These are phyloP conservation scores for Equus przewalskii DNA, from an alignment of 2,113 vertebrate species.

Conservation along the genomic window DNA sequence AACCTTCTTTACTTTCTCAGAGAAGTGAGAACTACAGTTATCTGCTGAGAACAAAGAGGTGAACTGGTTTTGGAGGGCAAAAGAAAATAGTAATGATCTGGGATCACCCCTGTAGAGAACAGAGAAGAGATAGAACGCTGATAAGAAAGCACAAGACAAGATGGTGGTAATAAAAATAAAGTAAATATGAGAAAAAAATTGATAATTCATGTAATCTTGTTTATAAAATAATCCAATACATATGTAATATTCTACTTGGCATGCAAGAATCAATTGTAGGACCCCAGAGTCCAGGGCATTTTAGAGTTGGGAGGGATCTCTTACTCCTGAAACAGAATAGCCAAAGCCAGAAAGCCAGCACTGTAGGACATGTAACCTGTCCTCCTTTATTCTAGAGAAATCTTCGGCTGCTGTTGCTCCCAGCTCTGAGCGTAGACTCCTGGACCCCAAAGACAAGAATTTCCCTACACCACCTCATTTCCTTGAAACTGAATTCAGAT, in stretches of 20 bases:
- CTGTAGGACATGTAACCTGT: neutral
- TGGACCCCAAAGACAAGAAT: neutral
- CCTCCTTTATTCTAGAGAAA: neutral
- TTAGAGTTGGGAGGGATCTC: neutral
- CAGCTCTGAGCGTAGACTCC: neutral
- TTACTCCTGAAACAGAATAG: neutral
- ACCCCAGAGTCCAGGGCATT: neutral
- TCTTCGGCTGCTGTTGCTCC: neutral
- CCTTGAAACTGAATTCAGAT: neutral
- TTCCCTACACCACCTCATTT: neutral
- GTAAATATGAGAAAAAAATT: neutral
- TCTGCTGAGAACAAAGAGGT: neutral
- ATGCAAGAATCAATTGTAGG: neutral
- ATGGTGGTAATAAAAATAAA: neutral
- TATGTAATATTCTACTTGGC: neutral
- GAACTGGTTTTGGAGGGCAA: neutral
- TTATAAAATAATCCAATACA: neutral
- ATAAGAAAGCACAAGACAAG: neutral
- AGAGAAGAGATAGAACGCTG: neutral
- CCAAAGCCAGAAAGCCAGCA: neutral
- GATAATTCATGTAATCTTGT: neutral
- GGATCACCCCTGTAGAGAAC: neutral
- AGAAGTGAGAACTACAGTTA: neutral
- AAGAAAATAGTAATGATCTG: neutral
- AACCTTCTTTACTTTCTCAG: neutral